These are phyloP conservation scores for Drosophila ezoana DNA, from an alignment of 2,888 invertebrate genomes.

Conservation along the genomic window DNA sequence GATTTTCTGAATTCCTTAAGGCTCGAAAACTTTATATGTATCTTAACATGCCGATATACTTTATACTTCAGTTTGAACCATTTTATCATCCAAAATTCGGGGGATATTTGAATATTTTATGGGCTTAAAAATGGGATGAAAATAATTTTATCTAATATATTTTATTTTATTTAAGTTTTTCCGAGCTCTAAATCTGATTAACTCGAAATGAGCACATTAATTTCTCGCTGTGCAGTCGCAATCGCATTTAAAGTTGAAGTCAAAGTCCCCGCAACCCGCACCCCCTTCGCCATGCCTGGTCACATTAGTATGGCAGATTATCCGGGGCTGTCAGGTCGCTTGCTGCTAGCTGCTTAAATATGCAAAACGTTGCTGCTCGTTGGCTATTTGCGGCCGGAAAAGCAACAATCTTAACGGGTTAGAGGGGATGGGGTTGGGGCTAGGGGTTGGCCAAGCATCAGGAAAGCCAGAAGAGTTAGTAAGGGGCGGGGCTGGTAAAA, in stretches of 20 bases:
- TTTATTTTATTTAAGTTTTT: no score
- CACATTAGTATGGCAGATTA: slow-evolving; percentile 77
- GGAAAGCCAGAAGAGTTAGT: not conserved
- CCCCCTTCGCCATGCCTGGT: slow-evolving; percentile 26
- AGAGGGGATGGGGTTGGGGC: not conserved
- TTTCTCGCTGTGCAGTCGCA: slow-evolving; percentile 27
- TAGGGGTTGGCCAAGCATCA: not conserved
- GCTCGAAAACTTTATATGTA: no score
- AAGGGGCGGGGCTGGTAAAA: not conserved
- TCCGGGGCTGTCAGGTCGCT: slow-evolving; percentile 66
- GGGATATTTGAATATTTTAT: no score
- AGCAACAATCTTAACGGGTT: slow-evolving; percentile 47
- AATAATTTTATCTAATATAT: no score
- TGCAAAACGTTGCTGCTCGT: slow-evolving; percentile 72
- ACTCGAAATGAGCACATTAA: not conserved
- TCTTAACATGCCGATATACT: no score
- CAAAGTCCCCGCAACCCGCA: slow-evolving; percentile 25
- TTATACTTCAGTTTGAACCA: no score
- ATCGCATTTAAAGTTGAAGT: slow-evolving; percentile 45
- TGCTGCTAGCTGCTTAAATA: slow-evolving; percentile 73
- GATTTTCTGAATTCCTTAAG: no score
- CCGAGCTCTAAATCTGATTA: not conserved
- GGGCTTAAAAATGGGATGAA: no score
- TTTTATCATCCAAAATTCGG: no score
- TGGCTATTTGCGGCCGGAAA: slow-evolving; percentile 71